Conservation (phyloP, 64 coral and sea anemone genomes). For the Montipora foliosa region DNA sequence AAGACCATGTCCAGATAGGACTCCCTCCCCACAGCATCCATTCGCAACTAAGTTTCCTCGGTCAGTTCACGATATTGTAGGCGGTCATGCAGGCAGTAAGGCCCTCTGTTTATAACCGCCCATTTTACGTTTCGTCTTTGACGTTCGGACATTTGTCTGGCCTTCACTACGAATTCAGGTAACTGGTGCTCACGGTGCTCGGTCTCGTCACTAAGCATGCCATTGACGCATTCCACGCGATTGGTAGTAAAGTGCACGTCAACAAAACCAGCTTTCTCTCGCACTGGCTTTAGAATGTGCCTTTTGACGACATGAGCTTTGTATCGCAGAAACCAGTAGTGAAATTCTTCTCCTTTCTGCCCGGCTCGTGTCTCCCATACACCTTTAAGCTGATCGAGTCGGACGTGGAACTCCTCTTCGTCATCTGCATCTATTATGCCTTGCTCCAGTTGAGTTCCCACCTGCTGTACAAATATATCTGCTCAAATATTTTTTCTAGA, state of each 20-base stretch:
- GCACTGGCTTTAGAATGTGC: conserved; percentile 13
- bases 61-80: conserved; percentile 1
- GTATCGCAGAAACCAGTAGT: conserved; percentile 6
- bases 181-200: neutral
- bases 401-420: conserved; percentile 18
- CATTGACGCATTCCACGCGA: conserved; percentile 45
- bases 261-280: conserved; percentile 7
- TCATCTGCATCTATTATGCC: conserved; percentile 18
- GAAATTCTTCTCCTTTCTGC: conserved; percentile 7
- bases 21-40: neutral
- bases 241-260: conserved; percentile 11
- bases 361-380: neutral
- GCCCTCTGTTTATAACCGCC: conserved; percentile 58
- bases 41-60: conserved; percentile 26
- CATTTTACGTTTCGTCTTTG: conserved; percentile 51
- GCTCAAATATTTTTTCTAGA: neutral
- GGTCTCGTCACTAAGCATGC: conserved; percentile 33
- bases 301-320: conserved; percentile 26
- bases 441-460: conserved; percentile 7
- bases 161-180: conserved; percentile 7
- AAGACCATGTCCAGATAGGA: conserved; percentile 3
- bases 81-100: conserved; percentile 22
- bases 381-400: conserved; percentile 8
- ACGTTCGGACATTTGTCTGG: conserved; percentile 6
- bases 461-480: conserved; percentile 28